Base-by-base conservation (phyloP, 1,140 invertebrate genomes). In the Brachionus rubens region DNA sequence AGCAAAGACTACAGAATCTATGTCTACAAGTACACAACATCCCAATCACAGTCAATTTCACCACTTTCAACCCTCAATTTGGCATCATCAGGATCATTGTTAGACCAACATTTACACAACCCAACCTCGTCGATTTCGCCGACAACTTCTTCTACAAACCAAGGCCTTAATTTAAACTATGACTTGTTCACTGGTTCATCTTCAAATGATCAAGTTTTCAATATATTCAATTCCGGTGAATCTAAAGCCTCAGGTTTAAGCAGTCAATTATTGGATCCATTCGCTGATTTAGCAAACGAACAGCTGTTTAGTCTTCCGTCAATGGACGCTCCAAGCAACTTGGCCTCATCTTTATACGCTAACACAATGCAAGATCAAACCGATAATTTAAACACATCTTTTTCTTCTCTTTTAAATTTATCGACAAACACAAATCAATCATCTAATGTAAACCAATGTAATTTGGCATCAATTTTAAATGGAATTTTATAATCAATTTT, bases 1-100 rank as follows among this genome's bases (percentile, higher is more conserved):
- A 96, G 93, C 87, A 99, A 99, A 86, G 96, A 99, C 84, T 99
- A 98, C 85, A 89, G 94, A 30, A 89, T 98, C 16, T 98, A 98
- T 87, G 94, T 98, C 82, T 98, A 97, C 86, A 76, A 76, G 33
- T 76, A 72, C 19, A 50, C 68, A 5, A 72, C 46, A 16, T 48
- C 24, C 46, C 54, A n/a, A 30, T 46, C 28, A 16, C 2, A 2
- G 3, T 59, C 54, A 14, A 28, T 36, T 33, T 59, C 54, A 43
- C 40, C 21, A 30, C 36, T 24, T 1, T 65, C 14, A 26, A 9
- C 19, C 5, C 10, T 54, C 2, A 36, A 24, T n/a, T 28, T 43
- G 0, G 21, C 36, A 1, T 43, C 36, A n/a, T 41, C 59, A 12
- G 19, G 16, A 19, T n/a, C 59, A 43, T 33, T 59, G 1, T 30